phyloP scores from a whole-genome alignment of 2,113 vertebrate species.

The human (Homo sapiens) region GRCh38 chr22:39540501-39541000 shows the following conservation, averaged over 20 bases:
- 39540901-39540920: accelerated
- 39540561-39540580: not conserved
- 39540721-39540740: not conserved
- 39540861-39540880: not conserved
- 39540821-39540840: not conserved
- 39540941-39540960: too few relatives aligned
- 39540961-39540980: too few relatives aligned
- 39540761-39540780: not conserved
- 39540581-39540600: not conserved
- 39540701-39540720: not conserved
- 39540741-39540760: too few relatives aligned
- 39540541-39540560: not conserved
- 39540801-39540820: not conserved
- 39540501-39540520: not conserved
- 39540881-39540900: not conserved
- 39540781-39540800: not conserved
- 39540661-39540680: accelerated
- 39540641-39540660: not conserved
- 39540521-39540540: not conserved
- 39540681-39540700: not conserved
- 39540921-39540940: too few relatives aligned
- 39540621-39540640: too few relatives aligned
- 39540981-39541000: too few relatives aligned
- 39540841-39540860: not conserved
- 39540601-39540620: too few relatives aligned